A percentile compares a stretch with the other conserved stretches of the same genome.
Conservation (phyloP, 2,113 vertebrate species). For the Ifrita kowaldi region DNA sequence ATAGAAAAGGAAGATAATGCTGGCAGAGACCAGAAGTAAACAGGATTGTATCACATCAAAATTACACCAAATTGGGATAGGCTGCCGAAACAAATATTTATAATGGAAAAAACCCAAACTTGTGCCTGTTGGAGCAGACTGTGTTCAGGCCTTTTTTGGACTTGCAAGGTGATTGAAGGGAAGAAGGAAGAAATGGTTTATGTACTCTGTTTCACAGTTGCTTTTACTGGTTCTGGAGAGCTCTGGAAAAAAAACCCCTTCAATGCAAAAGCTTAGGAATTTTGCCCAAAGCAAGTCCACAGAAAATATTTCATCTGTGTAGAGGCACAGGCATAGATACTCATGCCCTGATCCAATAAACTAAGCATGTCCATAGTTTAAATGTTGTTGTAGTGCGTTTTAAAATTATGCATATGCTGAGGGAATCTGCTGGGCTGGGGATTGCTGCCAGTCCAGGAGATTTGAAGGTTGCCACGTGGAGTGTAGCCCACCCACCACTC, state of each 20-base stretch:
- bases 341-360: not conserved
- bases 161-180: not conserved
- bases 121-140: not conserved
- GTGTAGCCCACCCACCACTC: not conserved
- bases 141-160: not conserved
- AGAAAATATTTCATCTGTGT: not conserved
- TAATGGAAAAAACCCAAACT: not conserved
- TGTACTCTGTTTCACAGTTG: not conserved
- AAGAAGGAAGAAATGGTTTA: not conserved
- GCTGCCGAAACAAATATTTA: conserved; percentile 1
- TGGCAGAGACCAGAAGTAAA: not conserved
- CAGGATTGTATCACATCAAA: not conserved
- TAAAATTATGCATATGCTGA: not conserved
- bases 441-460: not conserved
- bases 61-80: not conserved
- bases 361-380: not conserved
- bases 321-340: not conserved
- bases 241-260: not conserved
- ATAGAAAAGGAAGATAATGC: not conserved
- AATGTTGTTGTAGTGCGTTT: not conserved
- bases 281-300: not conserved
- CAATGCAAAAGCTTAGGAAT: not conserved
- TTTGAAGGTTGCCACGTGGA: not conserved
- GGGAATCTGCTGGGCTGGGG: not conserved
- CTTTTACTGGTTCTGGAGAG: not conserved